phyloP scores from a whole-genome alignment of 2,113 vertebrate species.

The Malurus cyaneus region DNA sequence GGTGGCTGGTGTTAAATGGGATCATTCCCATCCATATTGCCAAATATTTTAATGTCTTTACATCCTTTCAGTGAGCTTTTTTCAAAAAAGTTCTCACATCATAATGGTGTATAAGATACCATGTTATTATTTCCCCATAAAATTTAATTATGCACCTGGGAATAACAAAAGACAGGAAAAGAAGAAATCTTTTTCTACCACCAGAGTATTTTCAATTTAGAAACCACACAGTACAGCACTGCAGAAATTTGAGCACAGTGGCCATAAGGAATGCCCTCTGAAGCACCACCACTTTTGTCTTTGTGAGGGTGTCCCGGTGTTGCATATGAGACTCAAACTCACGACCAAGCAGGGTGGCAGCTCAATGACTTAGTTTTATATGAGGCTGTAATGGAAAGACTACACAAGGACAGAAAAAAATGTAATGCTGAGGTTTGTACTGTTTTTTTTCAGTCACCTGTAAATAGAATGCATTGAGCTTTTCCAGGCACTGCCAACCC shows the following conservation, averaged over 20 bases:
- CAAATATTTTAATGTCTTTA: background rate
- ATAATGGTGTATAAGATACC: background rate
- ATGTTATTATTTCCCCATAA: background rate
- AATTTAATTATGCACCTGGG: background rate
- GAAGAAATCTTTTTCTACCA: background rate
- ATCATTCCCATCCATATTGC: background rate
- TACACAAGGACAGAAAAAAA: background rate
- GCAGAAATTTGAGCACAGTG: background rate
- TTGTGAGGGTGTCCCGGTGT: background rate
- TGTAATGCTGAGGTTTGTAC: background rate
- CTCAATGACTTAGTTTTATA: background rate
- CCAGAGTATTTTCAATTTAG: background rate
- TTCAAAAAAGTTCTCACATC: background rate
- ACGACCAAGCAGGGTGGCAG: background rate
- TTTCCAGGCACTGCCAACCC: background rate
- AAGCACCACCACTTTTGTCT: background rate
- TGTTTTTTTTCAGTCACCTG: background rate
- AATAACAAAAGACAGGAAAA: background rate
- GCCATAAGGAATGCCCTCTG: background rate
- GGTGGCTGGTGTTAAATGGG: background rate
- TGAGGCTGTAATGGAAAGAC: background rate
- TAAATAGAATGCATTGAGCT: background rate
- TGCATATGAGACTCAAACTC: background rate
- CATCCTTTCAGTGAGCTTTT: background rate
- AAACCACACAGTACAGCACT: background rate